A percentile compares a stretch with the other conserved stretches of the same genome.
Evolutionary conservation across 2,797 vertebrate genomes (phyloP).

Genomic region (Coranthus polyacanthus): DNA sequence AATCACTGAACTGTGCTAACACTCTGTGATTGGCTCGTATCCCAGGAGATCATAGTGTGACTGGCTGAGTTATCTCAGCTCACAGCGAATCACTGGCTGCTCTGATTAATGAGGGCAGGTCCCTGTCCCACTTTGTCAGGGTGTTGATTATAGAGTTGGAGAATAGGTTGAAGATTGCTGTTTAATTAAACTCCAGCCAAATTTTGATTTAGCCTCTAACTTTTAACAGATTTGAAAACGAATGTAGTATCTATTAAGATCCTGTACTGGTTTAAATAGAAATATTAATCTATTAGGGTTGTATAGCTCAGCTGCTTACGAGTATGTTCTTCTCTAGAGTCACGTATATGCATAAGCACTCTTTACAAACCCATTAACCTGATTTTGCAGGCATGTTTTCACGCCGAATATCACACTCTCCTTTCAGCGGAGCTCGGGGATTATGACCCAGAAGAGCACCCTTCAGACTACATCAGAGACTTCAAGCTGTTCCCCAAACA

Average conservation of each 20-base stretch:
- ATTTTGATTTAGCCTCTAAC: slow-evolving; percentile 70
- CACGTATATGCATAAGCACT: background rate
- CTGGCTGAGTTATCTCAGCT: slow-evolving; percentile 50
- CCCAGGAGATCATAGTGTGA: slow-evolving; percentile 59
- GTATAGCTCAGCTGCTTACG: slow-evolving; percentile 11
- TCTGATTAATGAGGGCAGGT: slow-evolving; percentile 62
- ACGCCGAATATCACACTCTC: background rate
- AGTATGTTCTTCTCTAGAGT: too few relatives aligned
- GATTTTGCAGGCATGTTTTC: background rate
- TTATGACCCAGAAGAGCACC: slow-evolving; percentile 94
- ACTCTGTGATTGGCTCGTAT: slow-evolving; percentile 61
- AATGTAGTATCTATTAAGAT: slow-evolving; percentile 26
- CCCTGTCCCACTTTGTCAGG: slow-evolving; percentile 53
- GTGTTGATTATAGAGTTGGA: slow-evolving; percentile 60
- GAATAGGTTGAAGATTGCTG: slow-evolving; percentile 65
- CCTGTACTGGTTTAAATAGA: slow-evolving; percentile 29
- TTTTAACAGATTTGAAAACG: slow-evolving; percentile 45
- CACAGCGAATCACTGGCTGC: slow-evolving; percentile 59
- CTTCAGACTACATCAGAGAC: slow-evolving; percentile 94
- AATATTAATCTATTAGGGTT: slow-evolving; percentile 16
- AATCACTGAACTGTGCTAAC: slow-evolving; percentile 43
- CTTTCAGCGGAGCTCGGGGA: slow-evolving; percentile 94
- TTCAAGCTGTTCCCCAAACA: slow-evolving; percentile 98
- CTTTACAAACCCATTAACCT: background rate
- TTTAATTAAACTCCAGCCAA: slow-evolving; percentile 72